phyloP scores from a whole-genome alignment of 1,140 invertebrate species.

The Tetramorium parvispinum region DNA sequence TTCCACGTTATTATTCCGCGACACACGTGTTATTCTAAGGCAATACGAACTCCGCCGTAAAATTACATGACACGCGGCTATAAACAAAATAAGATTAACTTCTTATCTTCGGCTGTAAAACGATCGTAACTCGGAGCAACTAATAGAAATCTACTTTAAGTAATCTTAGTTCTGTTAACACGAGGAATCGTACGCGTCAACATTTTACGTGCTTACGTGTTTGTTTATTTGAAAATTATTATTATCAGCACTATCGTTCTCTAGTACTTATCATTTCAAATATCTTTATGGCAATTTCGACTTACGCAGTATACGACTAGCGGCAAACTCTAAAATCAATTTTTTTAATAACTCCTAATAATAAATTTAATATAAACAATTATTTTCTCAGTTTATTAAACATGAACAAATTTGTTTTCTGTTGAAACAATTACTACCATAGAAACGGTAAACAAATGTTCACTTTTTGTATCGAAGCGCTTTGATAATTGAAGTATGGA shows the following conservation, averaged over 20 bases:
- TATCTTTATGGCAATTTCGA: neutral
- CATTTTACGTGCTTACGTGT: constrained; percentile 2
- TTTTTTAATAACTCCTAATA: neutral
- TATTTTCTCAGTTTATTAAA: neutral
- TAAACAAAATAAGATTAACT: constrained; percentile 59
- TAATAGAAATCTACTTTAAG: constrained; percentile 61
- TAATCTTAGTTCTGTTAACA: constrained; percentile 51
- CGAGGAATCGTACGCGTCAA: neutral
- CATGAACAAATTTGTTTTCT: neutral
- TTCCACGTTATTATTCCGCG: constrained; percentile 2
- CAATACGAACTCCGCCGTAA: constrained; percentile 28
- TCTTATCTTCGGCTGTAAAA: constrained; percentile 64
- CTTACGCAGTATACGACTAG: neutral
- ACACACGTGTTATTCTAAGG: constrained; percentile 11
- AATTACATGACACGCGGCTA: constrained; percentile 15
- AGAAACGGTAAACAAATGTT: neutral
- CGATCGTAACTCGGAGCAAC: constrained; percentile 43
- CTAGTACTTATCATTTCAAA: neutral
- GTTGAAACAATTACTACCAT: neutral
- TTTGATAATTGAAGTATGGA: neutral
- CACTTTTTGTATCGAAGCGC: neutral
- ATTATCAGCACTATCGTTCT: constrained; percentile 14
- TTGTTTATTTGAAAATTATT: constrained; percentile 50
- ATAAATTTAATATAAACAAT: neutral
- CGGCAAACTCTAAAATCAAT: neutral